These are phyloP conservation scores for Pycnonotus jocosus DNA, from an alignment of 2,113 vertebrate genomes.

Conservation along the genomic window DNA sequence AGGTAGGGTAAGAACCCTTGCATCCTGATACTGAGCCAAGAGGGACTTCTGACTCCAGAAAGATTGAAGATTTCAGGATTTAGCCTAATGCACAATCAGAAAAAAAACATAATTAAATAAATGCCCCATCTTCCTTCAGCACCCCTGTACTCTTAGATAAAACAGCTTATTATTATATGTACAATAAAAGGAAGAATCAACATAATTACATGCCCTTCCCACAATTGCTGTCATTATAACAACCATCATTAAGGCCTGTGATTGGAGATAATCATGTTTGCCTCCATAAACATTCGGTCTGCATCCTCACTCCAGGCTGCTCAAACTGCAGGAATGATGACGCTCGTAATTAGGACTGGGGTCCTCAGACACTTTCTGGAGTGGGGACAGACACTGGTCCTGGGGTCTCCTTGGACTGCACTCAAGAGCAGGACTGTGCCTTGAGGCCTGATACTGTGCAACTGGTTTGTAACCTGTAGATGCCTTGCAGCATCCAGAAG, in stretches of 20 bases:
- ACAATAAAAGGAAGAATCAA: slow-evolving; percentile 61
- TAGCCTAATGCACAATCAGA: neutral
- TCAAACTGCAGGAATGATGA: neutral
- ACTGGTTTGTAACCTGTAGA: neutral
- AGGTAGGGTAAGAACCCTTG: neutral
- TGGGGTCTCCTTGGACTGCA: neutral
- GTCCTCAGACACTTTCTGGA: neutral
- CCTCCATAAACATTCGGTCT: slow-evolving; percentile 43
- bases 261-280: slow-evolving; percentile 67
- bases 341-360: neutral
- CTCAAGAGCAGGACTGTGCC: neutral
- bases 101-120: slow-evolving; percentile 40
- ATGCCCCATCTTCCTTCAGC: neutral
- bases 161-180: slow-evolving; percentile 49
- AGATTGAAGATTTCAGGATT: neutral
- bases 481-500: neutral
- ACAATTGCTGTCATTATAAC: slow-evolving; percentile 57
- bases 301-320: slow-evolving; percentile 1
- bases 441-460: neutral
- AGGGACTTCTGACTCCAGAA: neutral
- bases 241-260: slow-evolving; percentile 58
- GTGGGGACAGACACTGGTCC: neutral
- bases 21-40: neutral
- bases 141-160: slow-evolving; percentile 24
- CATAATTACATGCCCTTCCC: slow-evolving; percentile 59